Conservation (phyloP, 2,888 invertebrate species). For the Formica aserva region DNA sequence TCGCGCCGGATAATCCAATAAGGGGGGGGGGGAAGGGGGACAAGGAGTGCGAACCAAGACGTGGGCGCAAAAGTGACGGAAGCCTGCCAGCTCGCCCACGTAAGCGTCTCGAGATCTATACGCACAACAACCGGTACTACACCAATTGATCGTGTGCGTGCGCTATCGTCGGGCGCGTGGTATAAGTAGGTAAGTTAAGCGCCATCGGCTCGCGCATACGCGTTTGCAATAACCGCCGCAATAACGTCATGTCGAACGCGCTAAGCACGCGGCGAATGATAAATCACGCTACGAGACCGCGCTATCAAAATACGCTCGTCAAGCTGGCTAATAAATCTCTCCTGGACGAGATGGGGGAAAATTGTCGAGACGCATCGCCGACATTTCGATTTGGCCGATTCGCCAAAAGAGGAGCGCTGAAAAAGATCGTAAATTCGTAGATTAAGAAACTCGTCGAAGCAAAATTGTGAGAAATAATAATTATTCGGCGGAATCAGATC, state of each 20-base stretch:
- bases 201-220: constrained; percentile 41
- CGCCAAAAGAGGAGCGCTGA: background rate
- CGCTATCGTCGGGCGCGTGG: constrained; percentile 50
- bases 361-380: constrained; percentile 8
- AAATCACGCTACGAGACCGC: constrained; percentile 62
- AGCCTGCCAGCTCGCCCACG: constrained; percentile 66
- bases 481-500: background rate
- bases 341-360: constrained; percentile 45
- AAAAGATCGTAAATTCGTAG: background rate
- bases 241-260: constrained; percentile 62
- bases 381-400: constrained; percentile 21
- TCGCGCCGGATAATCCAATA: constrained; percentile 71
- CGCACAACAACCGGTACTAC: background rate
- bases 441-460: background rate
- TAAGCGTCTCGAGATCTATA: background rate
- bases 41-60: constrained; percentile 55
- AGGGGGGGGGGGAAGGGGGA: constrained; percentile 33
- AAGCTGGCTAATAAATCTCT: constrained; percentile 62
- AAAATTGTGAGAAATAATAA: background rate
- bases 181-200: constrained; percentile 32
- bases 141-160: constrained; percentile 43
- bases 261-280: constrained; percentile 59
- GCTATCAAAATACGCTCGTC: constrained; percentile 64
- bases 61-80: constrained; percentile 67
- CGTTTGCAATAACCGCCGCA: constrained; percentile 46